phyloP scores from a whole-genome alignment of 2,113 vertebrate species.

The Chinchilla lanigera region DNA sequence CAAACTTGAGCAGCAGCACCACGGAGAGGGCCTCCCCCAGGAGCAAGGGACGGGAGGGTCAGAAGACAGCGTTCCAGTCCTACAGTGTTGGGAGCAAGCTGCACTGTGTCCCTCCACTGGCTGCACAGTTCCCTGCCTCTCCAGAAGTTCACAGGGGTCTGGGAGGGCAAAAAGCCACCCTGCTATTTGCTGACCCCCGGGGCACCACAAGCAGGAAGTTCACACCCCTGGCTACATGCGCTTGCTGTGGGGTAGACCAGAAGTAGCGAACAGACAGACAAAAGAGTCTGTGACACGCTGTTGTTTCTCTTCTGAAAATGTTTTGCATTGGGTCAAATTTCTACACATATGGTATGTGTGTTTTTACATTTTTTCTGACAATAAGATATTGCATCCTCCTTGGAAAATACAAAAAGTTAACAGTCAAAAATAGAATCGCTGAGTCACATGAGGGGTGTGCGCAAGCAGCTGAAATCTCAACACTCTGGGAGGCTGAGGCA shows the following conservation, averaged over 20 bases:
- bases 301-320: not conserved
- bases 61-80: too few relatives aligned
- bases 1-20: not conserved
- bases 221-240: rapidly evolving
- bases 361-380: not conserved
- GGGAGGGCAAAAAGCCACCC: not conserved
- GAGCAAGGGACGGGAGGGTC: too few relatives aligned
- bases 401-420: not conserved
- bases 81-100: not conserved
- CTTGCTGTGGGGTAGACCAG: not conserved
- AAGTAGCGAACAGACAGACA: not conserved
- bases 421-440: not conserved
- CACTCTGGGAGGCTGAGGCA: not conserved
- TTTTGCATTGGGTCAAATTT: not conserved
- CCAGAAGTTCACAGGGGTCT: rapidly evolving
- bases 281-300: not conserved
- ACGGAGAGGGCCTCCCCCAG: not conserved
- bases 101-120: not conserved
- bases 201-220: not conserved
- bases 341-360: too few relatives aligned
- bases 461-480: not conserved
- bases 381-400: not conserved
- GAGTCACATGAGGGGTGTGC: not conserved
- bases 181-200: too few relatives aligned
- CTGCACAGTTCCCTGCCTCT: not conserved